Evolutionary conservation across 2,888 invertebrate genomes (phyloP), one percentile per base, ranked within the genome.

Genomic region (Endomychus coccineus): DNA sequence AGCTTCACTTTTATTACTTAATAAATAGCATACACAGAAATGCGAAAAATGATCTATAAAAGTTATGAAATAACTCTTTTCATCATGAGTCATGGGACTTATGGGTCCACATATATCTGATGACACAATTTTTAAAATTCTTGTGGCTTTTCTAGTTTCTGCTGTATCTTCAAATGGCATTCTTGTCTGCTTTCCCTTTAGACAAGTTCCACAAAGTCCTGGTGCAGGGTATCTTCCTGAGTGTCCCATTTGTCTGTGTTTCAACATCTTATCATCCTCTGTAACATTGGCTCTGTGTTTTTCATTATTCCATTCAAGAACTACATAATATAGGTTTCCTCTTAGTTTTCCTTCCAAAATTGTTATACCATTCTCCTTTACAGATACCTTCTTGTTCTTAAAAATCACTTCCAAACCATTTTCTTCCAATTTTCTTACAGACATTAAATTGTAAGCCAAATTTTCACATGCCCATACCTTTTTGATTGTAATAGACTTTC

Each of bases 91-190:
- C 10, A 5, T 24, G 23, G 48, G 49, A 15, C 25, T 42, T 24
- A 47, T 46, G 17, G 46, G 49, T n/a, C 52, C 51, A 39, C 51
- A 48, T 6, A 53, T 43, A 41, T 54, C 51, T 29, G 41, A 45
- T 29, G 46, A 45, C 12, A 49, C 29, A 9, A 47, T 29, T 22
- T 49, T 41, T n/a, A 45, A 39, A 16, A 46, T 33, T 35, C 29
- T 24, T 13, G 21, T 41, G 12, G 46, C 33, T 36, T 45, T 45
- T 22, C 33, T 29, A 11, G 41, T 41, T 22, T 44, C 41, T n/a
- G 38, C 9, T n/a, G 39, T 6, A 19, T 17, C 11, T 15, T 10
- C 11, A 28, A 40, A 44, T 27, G 40, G 35, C 17, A 25, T 3
- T 13, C 36, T 16, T 3, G 36, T 31, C 19, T 46, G 42, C 24